Conservation (phyloP, 2,113 vertebrate genomes). For the Acinonyx jubatus region DNA sequence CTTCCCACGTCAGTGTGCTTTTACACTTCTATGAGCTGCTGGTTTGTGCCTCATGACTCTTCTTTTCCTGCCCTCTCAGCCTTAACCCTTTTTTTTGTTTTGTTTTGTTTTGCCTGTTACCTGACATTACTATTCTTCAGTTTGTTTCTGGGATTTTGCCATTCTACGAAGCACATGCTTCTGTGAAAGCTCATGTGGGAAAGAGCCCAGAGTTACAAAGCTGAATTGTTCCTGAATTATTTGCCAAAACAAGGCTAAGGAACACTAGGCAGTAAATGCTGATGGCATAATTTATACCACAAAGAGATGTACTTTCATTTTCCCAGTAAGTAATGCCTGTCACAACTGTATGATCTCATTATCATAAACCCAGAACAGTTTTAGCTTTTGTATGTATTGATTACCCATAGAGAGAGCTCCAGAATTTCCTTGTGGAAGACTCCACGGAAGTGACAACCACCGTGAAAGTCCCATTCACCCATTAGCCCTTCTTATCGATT, state of each 20-base stretch:
- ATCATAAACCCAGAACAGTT: neutral
- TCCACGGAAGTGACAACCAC: neutral
- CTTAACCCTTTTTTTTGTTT: neutral
- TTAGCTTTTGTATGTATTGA: conserved; percentile 46
- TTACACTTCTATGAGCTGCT: neutral
- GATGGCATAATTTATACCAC: neutral
- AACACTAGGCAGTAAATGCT: neutral
- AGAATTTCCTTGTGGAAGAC: conserved; percentile 48
- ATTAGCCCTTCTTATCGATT: conserved; percentile 33
- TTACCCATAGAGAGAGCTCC: neutral
- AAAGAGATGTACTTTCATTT: neutral
- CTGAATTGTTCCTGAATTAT: neutral
- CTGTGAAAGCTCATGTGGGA: neutral
- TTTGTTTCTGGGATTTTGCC: neutral
- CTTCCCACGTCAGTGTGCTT: rapidly evolving
- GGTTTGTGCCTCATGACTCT: neutral
- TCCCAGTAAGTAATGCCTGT: neutral
- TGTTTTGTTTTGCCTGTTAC: neutral
- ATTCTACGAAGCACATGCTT: neutral
- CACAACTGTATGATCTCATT: neutral
- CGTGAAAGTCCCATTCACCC: conserved; percentile 2
- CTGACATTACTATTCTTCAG: neutral
- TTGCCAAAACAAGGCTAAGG: neutral
- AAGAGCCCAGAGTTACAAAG: neutral
- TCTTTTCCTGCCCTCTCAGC: neutral